phyloP scores from a whole-genome alignment of 64 coral and sea anemone species.

The Actinia equina region DNA sequence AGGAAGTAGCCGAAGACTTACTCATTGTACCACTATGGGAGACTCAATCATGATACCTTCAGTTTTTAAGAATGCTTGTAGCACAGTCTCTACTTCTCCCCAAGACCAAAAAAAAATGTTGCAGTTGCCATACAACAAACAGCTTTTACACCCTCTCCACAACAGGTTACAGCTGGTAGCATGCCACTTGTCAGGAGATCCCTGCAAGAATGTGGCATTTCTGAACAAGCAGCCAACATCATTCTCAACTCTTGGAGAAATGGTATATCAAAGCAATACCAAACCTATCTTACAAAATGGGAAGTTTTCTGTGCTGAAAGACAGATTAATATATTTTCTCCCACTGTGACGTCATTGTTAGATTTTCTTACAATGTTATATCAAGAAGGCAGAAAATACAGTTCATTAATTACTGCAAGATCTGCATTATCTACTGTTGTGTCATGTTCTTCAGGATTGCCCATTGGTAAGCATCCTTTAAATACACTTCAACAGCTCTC shows the following conservation, averaged over 20 bases:
- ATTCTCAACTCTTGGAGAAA: slow-evolving; percentile 52
- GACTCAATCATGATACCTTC: slow-evolving; percentile 35
- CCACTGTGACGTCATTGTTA: slow-evolving; percentile 23
- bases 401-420: neutral
- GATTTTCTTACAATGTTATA: slow-evolving; percentile 46
- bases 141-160: slow-evolving; percentile 11
- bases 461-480: slow-evolving; percentile 50
- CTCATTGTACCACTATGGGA: slow-evolving; percentile 38
- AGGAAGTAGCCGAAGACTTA: slow-evolving; percentile 3
- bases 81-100: slow-evolving; percentile 22
- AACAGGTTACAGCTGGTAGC: slow-evolving; percentile 6
- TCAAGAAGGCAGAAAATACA: slow-evolving; percentile 37
- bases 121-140: slow-evolving; percentile 7
- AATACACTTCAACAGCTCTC: slow-evolving; percentile 30
- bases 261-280: slow-evolving; percentile 48
- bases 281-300: slow-evolving; percentile 48
- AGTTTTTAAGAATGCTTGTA: slow-evolving; percentile 22
- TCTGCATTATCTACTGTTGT: too few relatives aligned
- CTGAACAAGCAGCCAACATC: slow-evolving; percentile 14
- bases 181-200: slow-evolving; percentile 45
- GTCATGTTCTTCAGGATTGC: too few relatives aligned
- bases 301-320: slow-evolving; percentile 39
- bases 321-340: slow-evolving; percentile 19
- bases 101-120: slow-evolving; percentile 13
- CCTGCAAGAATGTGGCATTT: slow-evolving; percentile 32